These are phyloP conservation scores for Tethea ocularis DNA, from an alignment of 2,888 invertebrate genomes.

Conservation along the genomic window DNA sequence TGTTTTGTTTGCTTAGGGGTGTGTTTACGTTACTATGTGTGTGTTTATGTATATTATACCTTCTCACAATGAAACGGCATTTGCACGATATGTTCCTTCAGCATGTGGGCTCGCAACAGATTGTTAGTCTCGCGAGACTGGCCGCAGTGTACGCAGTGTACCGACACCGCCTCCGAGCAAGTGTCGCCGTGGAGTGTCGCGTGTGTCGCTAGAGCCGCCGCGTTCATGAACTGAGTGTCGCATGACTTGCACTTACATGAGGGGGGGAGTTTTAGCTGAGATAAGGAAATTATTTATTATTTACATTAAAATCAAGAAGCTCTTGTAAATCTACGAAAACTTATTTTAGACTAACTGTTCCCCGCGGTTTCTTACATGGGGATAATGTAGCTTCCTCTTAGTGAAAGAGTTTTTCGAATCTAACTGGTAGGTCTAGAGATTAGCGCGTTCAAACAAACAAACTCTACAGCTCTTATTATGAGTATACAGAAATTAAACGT, in stretches of 20 bases:
- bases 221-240: constrained; percentile 17
- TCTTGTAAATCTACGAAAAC: too few relatives aligned
- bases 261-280: constrained; percentile 9
- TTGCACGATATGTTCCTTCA: constrained; percentile 17
- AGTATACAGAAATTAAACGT: too few relatives aligned
- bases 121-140: constrained; percentile 16
- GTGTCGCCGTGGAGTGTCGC: not conserved
- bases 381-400: too few relatives aligned
- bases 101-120: constrained; percentile 29
- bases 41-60: not conserved
- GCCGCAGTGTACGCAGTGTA: constrained; percentile 35
- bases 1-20: too few relatives aligned
- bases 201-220: constrained; percentile 26
- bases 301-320: too few relatives aligned
- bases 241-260: constrained; percentile 21
- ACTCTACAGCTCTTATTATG: too few relatives aligned
- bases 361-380: not conserved
- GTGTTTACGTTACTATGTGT: too few relatives aligned
- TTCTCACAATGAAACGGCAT: not conserved
- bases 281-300: not conserved
- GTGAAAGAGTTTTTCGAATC: too few relatives aligned
- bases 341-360: too few relatives aligned
- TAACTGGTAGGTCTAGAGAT: too few relatives aligned
- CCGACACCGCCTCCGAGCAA: not conserved
- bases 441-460: too few relatives aligned